Evolutionary conservation across 2,888 invertebrate genomes (phyloP).

Genomic region (Tinea trinotella): DNA sequence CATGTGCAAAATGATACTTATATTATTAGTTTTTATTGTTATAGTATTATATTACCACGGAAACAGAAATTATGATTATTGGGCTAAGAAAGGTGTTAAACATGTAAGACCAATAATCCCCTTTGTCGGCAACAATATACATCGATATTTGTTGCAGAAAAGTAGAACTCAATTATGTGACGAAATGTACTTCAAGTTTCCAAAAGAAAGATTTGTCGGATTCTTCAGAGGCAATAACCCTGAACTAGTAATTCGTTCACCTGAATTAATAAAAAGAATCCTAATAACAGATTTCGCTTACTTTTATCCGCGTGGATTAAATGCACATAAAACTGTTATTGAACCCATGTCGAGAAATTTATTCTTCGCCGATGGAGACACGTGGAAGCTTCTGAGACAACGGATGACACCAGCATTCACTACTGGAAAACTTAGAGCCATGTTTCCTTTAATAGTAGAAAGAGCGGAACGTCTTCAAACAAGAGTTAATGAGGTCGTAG

Average conservation of each 20-base stretch:
- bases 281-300: conserved; percentile 35
- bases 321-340: conserved; percentile 31
- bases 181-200: conserved; percentile 42
- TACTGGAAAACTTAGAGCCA: conserved; percentile 44
- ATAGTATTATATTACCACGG: conserved; percentile 28
- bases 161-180: conserved; percentile 34
- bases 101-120: conserved; percentile 38
- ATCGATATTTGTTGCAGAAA: conserved; percentile 31
- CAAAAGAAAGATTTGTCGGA: conserved; percentile 36
- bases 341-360: conserved; percentile 43
- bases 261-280: conserved; percentile 36
- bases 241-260: conserved; percentile 38
- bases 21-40: not conserved
- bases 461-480: conserved; percentile 38
- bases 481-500: conserved; percentile 30
- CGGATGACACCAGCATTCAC: conserved; percentile 50
- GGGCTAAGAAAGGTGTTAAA: conserved; percentile 33
- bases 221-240: conserved; percentile 23
- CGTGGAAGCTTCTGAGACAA: conserved; percentile 47
- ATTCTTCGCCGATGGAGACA: conserved; percentile 46
- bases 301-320: conserved; percentile 38
- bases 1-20: not conserved
- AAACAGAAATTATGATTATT: conserved; percentile 36
- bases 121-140: conserved; percentile 38
- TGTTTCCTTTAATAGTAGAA: conserved; percentile 48